These are phyloP conservation scores for Agelaius tricolor DNA, from an alignment of 2,113 vertebrate species.

Conservation along the genomic window DNA sequence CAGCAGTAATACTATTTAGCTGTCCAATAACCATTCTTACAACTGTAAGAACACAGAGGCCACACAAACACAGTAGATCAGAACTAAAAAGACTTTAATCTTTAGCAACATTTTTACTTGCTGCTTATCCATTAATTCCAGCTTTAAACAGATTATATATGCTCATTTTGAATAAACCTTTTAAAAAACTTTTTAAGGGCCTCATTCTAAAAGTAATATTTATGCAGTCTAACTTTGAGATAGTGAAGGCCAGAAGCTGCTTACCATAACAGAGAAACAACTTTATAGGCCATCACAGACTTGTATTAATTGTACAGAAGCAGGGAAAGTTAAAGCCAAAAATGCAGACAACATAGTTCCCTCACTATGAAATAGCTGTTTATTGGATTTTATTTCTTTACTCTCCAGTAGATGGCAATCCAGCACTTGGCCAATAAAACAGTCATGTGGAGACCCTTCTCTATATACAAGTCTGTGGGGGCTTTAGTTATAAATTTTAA, in stretches of 20 bases:
- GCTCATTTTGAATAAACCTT: background rate
- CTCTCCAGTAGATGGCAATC: slow-evolving; percentile 67
- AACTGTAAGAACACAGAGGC: background rate
- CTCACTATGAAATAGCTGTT: background rate
- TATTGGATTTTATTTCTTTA: background rate
- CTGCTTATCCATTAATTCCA: background rate
- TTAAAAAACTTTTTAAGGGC: background rate
- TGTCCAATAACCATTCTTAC: background rate
- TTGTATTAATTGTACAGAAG: background rate
- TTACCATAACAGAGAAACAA: background rate
- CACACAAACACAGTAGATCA: background rate
- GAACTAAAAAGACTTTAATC: background rate
- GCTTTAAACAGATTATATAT: background rate
- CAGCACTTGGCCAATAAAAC: slow-evolving; percentile 23
- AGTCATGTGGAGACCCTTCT: background rate
- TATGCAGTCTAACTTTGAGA: background rate
- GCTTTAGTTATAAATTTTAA: background rate
- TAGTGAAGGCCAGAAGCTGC: background rate
- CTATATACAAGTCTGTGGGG: background rate
- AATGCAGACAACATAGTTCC: background rate
- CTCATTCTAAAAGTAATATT: background rate
- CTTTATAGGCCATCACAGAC: background rate
- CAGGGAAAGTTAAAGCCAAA: background rate
- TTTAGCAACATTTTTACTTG: background rate
- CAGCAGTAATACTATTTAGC: background rate